A percentile compares a stretch with the other conserved stretches of the same genome.
These are phyloP conservation scores for Nyctereutes procyonoides DNA, from an alignment of 2,113 vertebrate species.

Conservation along the genomic window DNA sequence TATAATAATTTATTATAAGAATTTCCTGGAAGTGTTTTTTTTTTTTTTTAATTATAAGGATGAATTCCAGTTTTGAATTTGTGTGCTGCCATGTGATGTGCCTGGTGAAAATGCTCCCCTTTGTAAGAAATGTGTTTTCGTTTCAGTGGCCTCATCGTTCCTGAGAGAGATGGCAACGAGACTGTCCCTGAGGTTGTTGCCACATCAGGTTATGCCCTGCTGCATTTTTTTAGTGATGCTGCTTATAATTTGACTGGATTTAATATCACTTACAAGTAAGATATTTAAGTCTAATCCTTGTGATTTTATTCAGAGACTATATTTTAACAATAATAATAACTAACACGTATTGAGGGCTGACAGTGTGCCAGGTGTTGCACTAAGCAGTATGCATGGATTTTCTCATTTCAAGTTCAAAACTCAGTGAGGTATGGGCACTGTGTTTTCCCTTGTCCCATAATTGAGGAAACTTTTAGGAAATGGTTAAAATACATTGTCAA, in stretches of 20 bases:
- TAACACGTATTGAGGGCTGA: conserved; percentile 20
- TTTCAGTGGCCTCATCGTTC: conserved; percentile 96
- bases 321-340: conserved; percentile 15
- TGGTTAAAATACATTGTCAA: neutral
- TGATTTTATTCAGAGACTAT: conserved; percentile 15
- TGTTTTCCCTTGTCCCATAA: conserved; percentile 37
- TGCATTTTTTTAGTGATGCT: conserved; percentile 99
- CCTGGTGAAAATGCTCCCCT: neutral
- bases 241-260: conserved; percentile 99
- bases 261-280: conserved; percentile 97
- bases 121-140: conserved; percentile 45
- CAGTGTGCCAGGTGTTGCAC: neutral
- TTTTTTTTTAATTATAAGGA: neutral
- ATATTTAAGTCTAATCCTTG: conserved; percentile 62
- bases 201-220: conserved; percentile 93
- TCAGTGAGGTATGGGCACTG: neutral
- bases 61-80: neutral
- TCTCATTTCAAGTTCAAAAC: conserved; percentile 46
- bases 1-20: neutral
- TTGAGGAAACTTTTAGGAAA: neutral
- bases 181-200: conserved; percentile 95
- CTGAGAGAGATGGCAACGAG: conserved; percentile 95
- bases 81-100: neutral
- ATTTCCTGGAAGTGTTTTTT: neutral
- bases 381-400: conserved; percentile 39